phyloP scores from a whole-genome alignment of 2,888 invertebrate species.

The Eupelmus urozonus region DNA sequence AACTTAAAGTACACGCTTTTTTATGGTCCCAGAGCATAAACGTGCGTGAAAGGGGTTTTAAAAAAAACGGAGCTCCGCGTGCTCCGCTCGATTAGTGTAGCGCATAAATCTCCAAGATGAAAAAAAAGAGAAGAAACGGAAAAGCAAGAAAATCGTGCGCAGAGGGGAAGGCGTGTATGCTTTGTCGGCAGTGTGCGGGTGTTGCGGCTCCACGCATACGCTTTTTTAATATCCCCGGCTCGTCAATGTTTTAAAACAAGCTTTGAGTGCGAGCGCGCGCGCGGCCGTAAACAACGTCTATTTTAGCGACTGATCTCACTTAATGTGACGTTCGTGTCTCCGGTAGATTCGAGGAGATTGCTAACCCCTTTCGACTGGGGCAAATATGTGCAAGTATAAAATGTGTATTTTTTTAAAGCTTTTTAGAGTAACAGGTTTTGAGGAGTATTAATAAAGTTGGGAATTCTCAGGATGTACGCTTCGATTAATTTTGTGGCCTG shows the following conservation, averaged over 20 bases:
- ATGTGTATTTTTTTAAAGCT: neutral
- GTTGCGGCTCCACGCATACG: neutral
- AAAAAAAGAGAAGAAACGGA: conserved; percentile 10
- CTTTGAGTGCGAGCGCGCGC: too few species aligned
- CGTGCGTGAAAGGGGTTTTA: conserved; percentile 20
- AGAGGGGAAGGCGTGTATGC: neutral
- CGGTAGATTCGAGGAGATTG: conserved; percentile 65
- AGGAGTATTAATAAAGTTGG: conserved; percentile 19
- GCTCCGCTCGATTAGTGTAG: conserved; percentile 41
- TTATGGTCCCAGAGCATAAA: neutral
- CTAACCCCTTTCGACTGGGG: conserved; percentile 17
- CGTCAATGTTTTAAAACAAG: conserved; percentile 45
- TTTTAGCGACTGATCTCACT: conserved; percentile 66
- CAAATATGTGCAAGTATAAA: neutral
- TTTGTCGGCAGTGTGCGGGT: too few species aligned
- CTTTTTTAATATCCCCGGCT: conserved; percentile 45
- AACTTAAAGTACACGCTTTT: neutral
- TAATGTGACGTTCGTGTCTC: conserved; percentile 72
- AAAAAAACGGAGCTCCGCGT: conserved; percentile 33
- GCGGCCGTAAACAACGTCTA: conserved; percentile 58
- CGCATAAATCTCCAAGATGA: conserved; percentile 48
- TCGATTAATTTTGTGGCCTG: conserved; percentile 26
- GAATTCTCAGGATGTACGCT: conserved; percentile 31
- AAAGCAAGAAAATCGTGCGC: neutral
- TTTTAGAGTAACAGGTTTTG: neutral